Conservation (phyloP, 2,888 invertebrate species). For the Pseudococcus viburni region DNA sequence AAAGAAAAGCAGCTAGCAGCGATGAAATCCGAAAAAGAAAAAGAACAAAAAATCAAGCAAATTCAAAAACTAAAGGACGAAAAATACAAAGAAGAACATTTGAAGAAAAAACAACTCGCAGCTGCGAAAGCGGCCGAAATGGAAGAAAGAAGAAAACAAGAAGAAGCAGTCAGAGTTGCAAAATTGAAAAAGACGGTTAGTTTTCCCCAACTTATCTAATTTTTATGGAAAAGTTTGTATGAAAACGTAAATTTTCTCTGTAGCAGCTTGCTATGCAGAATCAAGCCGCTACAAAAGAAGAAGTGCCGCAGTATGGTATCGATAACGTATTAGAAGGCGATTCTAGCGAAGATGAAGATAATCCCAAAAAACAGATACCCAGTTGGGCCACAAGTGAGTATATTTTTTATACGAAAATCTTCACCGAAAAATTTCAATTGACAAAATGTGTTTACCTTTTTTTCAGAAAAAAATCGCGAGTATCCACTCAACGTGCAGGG, state of each 20-base stretch:
- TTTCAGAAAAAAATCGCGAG: slow-evolving; percentile 60
- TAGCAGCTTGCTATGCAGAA: background rate
- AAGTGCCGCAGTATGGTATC: slow-evolving; percentile 26
- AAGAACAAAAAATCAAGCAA: slow-evolving; percentile 46
- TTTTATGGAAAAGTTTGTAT: background rate
- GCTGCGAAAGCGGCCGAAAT: slow-evolving; percentile 23
- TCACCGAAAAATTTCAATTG: background rate
- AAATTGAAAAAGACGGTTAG: slow-evolving; percentile 24
- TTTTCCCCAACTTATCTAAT: background rate
- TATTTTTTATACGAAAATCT: background rate
- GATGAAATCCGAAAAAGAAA: slow-evolving; percentile 52
- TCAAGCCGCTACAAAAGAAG: slow-evolving; percentile 19
- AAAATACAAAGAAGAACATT: slow-evolving; percentile 46
- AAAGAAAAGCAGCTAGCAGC: slow-evolving; percentile 43
- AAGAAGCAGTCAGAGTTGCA: background rate
- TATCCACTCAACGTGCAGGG: slow-evolving; percentile 39
- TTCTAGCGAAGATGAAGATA: slow-evolving; percentile 62
- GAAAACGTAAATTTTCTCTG: background rate
- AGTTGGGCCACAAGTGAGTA: slow-evolving; percentile 57
- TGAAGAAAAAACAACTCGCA: slow-evolving; percentile 49
- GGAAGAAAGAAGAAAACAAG: slow-evolving; percentile 37
- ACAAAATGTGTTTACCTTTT: background rate
- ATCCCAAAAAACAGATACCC: slow-evolving; percentile 59
- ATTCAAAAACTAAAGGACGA: slow-evolving; percentile 59
- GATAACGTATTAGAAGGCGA: slow-evolving; percentile 56